phyloP scores from a whole-genome alignment of 2,113 vertebrate genomes.

The Ophiodon elongatus region DNA sequence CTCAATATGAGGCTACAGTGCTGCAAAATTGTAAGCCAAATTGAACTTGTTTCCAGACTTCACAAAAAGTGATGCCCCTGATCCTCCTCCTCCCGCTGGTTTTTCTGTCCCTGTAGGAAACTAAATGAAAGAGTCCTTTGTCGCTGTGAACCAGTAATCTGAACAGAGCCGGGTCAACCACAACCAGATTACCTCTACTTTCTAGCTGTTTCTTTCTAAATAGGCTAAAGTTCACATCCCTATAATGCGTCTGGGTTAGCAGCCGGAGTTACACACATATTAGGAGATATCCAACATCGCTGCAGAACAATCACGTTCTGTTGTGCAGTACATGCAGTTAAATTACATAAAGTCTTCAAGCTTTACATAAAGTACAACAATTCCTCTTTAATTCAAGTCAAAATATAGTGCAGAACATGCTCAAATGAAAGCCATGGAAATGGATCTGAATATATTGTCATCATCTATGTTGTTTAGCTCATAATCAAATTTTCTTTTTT shows the following conservation, averaged over 20 bases:
- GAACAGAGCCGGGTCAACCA: constrained; percentile 42
- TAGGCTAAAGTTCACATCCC: constrained; percentile 69
- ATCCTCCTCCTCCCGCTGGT: neutral
- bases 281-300: constrained; percentile 12
- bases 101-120: constrained; percentile 23
- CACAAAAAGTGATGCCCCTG: constrained; percentile 8
- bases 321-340: neutral
- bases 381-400: neutral
- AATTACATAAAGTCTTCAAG: neutral
- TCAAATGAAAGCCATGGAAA: neutral
- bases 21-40: neutral
- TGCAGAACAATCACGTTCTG: neutral
- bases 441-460: neutral
- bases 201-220: constrained; percentile 44
- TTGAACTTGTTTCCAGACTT: neutral
- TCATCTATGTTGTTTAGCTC: neutral
- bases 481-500: neutral
- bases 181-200: constrained; percentile 47
- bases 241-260: constrained; percentile 17
- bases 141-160: constrained; percentile 64
- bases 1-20: neutral
- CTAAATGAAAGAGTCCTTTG: constrained; percentile 74
- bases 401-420: neutral
- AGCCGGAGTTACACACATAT: constrained; percentile 20
- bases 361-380: neutral